These are phyloP conservation scores for Catamblyrhynchus diadema DNA, from an alignment of 2,797 vertebrate genomes.

Conservation along the genomic window DNA sequence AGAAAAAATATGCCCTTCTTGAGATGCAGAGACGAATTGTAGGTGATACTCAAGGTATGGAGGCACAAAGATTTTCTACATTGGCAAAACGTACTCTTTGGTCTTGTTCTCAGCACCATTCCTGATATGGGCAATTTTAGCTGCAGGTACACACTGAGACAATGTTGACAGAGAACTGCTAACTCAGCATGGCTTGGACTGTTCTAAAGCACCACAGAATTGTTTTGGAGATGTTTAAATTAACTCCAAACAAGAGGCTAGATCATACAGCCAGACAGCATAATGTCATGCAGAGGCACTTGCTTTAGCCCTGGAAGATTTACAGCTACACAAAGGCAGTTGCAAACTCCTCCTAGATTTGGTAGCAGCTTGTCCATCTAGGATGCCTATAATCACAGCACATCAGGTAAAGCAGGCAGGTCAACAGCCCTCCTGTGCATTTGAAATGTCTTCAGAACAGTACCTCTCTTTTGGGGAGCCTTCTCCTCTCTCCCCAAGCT, in stretches of 20 bases:
- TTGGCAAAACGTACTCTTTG: background rate
- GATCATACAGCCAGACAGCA: background rate
- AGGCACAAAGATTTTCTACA: background rate
- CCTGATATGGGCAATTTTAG: background rate
- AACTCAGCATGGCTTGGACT: background rate
- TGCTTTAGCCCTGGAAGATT: background rate
- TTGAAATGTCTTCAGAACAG: background rate
- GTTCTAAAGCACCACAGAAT: background rate
- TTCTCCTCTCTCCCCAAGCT: background rate
- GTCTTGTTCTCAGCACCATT: background rate
- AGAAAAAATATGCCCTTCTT: background rate
- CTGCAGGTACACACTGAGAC: background rate
- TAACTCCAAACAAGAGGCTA: background rate
- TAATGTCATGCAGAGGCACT: background rate
- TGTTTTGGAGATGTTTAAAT: background rate
- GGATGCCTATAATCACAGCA: background rate
- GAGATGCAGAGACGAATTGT: background rate
- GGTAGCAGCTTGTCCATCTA: background rate
- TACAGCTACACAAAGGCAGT: background rate
- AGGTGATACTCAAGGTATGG: background rate
- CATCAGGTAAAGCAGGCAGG: fast-evolving
- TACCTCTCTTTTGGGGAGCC: background rate
- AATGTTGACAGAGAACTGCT: background rate
- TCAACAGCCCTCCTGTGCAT: background rate
- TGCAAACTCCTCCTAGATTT: background rate